Evolutionary conservation across 37 sponge, comb jelly and placozoan genomes (phyloP), one percentile per base, ranked within the genome.

Genomic region (Petrosia ficiformis): DNA sequence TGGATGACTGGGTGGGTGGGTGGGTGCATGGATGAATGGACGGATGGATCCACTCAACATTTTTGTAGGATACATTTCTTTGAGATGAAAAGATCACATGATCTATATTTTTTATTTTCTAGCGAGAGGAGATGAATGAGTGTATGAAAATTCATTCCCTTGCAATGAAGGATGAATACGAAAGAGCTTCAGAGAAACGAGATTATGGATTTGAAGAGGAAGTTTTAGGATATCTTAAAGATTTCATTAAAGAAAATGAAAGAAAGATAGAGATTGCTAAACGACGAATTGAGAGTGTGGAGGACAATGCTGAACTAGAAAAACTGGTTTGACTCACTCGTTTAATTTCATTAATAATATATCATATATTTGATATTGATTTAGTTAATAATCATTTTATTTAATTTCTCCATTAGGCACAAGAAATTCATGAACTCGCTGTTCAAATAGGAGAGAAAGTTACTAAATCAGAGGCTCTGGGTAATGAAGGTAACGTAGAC

Each of bases 121-220:
- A 97, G 97, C 82, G 91, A 68, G 90, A 81, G 44, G 97, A 92
- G 65, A 44, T 95, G 30, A 90, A 91, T 22, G 90, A 93, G 59
- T 99, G 99, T 60, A 34, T 71, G 28, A 93, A 92, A 54, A 71
- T 99, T 1, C 99, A 99, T 75, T 93, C 94, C 0, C 66, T 90
- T 34, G 88, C 94, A 6, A 57, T 99, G 69, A 84, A 90, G 77
- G 82, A 79, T 2, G 92, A 95, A 39, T 99, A 74, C 79, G 92
- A 93, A 65, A 86, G 83, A 64, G 89, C 89, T 16, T 87, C 94
- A 30, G 69, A 90, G 66, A 87, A 71, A 33, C 72, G 92, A 44
- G 95, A 99, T 83, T 99, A 90, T 80, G 83, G 75, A 32, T 87
- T 88, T 56, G 99, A 99, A 57, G 94, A 95, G 54, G 99, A 99